Evolutionary conservation across 2,113 vertebrate genomes (phyloP).

Genomic region (Oriolus oriolus): DNA sequence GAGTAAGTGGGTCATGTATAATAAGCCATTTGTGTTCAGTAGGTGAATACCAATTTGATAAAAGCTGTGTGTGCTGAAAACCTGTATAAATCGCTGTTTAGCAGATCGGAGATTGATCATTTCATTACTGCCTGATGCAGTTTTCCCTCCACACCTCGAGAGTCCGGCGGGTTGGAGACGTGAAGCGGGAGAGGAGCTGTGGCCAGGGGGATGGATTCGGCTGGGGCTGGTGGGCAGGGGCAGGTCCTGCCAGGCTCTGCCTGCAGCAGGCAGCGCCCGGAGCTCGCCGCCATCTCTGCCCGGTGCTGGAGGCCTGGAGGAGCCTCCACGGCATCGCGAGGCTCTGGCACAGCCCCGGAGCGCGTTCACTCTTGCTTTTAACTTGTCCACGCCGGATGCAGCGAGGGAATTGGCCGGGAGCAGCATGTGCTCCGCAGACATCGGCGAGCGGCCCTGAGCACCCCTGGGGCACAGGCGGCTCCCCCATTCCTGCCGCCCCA

Average conservation of each 20-base stretch:
- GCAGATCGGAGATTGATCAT: slow-evolving; percentile 65
- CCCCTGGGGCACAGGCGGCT: not conserved
- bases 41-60: slow-evolving; percentile 78
- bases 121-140: slow-evolving; percentile 30
- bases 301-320: not conserved
- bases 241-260: not conserved
- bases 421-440: not conserved
- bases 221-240: not conserved
- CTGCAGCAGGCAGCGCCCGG: not conserved
- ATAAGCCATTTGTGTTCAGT: slow-evolving; percentile 74
- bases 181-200: not conserved
- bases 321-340: not conserved
- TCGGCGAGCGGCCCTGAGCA: accelerated
- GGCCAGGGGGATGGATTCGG: not conserved
- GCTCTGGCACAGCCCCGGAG: not conserved
- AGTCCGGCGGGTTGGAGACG: not conserved
- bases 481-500: not conserved
- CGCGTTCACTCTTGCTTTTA: accelerated
- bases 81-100: slow-evolving; percentile 65
- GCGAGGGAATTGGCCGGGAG: not conserved
- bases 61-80: slow-evolving; percentile 62
- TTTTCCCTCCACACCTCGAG: not conserved
- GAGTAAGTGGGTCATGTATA: slow-evolving; percentile 75
- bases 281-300: not conserved
- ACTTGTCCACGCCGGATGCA: not conserved